phyloP scores from a whole-genome alignment of 37 sponge, comb jelly and placozoan species.

The Aplysina aerophoba region DNA sequence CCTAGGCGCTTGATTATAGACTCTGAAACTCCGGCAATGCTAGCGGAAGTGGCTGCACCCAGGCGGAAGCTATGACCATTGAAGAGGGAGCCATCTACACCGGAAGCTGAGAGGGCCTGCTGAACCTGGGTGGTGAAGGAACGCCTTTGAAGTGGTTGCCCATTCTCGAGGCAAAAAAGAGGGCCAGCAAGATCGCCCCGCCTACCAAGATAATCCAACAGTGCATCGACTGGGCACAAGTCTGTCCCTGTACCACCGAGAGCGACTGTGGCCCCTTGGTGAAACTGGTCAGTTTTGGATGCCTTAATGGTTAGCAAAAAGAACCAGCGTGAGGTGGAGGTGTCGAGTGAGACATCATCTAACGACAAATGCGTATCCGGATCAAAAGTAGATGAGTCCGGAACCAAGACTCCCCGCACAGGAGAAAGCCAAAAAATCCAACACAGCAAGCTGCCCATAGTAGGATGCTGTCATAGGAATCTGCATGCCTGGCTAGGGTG shows the following conservation, averaged over 20 bases:
- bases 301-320: conserved; percentile 2
- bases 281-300: conserved; percentile 28
- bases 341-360: conserved; percentile 11
- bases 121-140: neutral
- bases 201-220: neutral
- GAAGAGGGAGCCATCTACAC: neutral
- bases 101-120: neutral
- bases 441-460: conserved; percentile 31
- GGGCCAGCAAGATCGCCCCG: conserved; percentile 7
- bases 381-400: neutral
- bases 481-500: neutral
- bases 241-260: conserved; percentile 18
- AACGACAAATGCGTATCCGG: neutral
- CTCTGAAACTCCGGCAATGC: conserved; percentile 13
- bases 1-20: conserved; percentile 15
- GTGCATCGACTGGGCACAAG: conserved; percentile 28
- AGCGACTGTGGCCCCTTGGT: conserved; percentile 4
- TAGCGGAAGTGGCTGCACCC: conserved; percentile 30
- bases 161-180: conserved; percentile 11
- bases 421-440: conserved; percentile 18
- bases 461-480: neutral
- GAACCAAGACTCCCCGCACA: conserved; percentile 20
- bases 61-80: conserved; percentile 29
- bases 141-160: neutral
- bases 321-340: conserved; percentile 1